Evolutionary conservation across 2,113 vertebrate genomes (phyloP).

Genomic region (Crypturellus undulatus): DNA sequence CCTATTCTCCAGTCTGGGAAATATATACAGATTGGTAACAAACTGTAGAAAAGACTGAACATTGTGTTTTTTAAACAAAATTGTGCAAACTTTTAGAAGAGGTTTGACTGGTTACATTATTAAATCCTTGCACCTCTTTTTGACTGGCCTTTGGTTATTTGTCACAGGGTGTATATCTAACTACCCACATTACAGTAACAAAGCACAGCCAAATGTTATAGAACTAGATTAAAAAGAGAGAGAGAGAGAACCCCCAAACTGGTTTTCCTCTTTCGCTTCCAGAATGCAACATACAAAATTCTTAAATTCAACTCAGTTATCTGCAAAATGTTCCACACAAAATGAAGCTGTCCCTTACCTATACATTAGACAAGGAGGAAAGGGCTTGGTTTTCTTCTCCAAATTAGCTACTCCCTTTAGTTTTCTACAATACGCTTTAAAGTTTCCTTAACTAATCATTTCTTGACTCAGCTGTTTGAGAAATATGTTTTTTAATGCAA

Average conservation of each 20-base stretch:
- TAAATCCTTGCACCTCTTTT: neutral
- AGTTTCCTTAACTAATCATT: neutral
- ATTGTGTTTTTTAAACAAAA: neutral
- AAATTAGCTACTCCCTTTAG: neutral
- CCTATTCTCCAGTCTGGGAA: neutral
- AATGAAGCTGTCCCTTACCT: neutral
- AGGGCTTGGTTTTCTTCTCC: accelerated
- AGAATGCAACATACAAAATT: neutral
- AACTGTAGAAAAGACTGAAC: neutral
- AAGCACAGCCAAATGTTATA: neutral
- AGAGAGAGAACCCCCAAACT: neutral
- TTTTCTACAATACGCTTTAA: neutral
- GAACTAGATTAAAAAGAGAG: too few relatives aligned
- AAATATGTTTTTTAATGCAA: neutral
- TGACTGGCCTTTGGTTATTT: neutral
- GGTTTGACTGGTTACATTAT: neutral
- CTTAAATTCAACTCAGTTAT: neutral
- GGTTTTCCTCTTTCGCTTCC: neutral
- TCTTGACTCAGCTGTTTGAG: neutral
- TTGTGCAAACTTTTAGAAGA: neutral
- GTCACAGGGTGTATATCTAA: neutral
- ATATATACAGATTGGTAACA: neutral
- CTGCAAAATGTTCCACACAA: neutral
- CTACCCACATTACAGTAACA: neutral
- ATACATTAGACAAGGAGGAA: neutral